Evolutionary conservation across 2,113 vertebrate genomes (phyloP), one percentile per base, ranked within the genome.

Genomic region (Talpa occidentalis): DNA sequence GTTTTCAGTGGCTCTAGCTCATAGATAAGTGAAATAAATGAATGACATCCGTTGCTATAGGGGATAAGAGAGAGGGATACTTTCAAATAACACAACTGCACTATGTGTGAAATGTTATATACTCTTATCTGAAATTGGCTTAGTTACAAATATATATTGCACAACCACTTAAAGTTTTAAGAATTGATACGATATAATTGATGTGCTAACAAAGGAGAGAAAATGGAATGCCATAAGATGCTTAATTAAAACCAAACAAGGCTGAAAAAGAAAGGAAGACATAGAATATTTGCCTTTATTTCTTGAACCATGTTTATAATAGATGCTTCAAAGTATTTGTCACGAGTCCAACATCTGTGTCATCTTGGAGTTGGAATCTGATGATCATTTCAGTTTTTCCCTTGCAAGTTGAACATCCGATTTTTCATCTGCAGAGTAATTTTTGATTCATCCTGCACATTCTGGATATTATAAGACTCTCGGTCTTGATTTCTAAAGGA

Each of bases 261-360:
- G 47, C 44, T 79, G 66, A 74, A 88, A 91, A 82, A 30, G 30
- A 80, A 35, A 62, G 59, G 32, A 80, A 52, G 52, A 82, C 49
- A 88, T 42, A 85, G 76, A 49, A 28, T 73, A 83, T 91, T 91
- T 91, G 66, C 40, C 37, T 40, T 88, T 83, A 83, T 64, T 94
- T 88, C 87, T 37, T 74, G 60, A 66, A 74, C 62, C 26, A 69
- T 56, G 11, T 49, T 70, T 94, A 77, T 94, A 81, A 88, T 32
- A 67, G 67, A 85, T 80, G 21, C 32, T 56, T 81, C 40, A 66
- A 94, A 94, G 52, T 92, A 40, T 70, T 47, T 81, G 59, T 88
- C 74, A 90, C 76, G 80, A 90, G 85, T 89, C 74, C 73, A 86
- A 90, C n/a, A 92, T 76, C 26, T 82, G 49, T 86, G 90, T 86